Evolutionary conservation across 2,113 vertebrate genomes (phyloP), one percentile per base, ranked within the genome.

Genomic region (Myiozetetes cayanensis): DNA sequence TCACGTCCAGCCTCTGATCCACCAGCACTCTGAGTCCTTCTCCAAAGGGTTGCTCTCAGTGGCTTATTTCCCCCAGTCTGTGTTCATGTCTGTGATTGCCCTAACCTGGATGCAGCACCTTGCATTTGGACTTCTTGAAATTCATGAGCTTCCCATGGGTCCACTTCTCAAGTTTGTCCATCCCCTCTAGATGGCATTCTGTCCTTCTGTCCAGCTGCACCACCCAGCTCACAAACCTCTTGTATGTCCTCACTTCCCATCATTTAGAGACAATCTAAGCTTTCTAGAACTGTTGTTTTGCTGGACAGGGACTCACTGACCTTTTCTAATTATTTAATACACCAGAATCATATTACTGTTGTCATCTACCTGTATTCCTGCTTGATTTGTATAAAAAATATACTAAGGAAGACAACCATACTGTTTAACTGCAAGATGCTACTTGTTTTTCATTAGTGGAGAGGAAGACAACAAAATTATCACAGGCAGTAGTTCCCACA

Each of bases 391-490:
- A 79, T 55, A 78, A 81, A 89, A 94, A 74, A 33, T 21, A 19
- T 52, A 75, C 61, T 6, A 49, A 61, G 68, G 68, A 92, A 89
- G 66, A 93, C 62, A 84, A 81, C 43, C 0, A 2, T 23, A 72
- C 49, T 2, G 2, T 39, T 87, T 56, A 91, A 92, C 77, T 72
- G 61, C 61, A 94, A 30, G 49, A 49, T 20, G 58, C n/a, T 59
- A 63, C 76, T 85, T 87, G 67, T 23, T 87, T 93, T 77, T 75
- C 70, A 82, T 84, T 87, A 95, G 49, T 22, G 39, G 70, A 81
- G 76, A 95, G 39, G 35, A 89, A 92, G 84, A 89, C 73, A 93
- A 90, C 76, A 89, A 74, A 75, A 94, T 79, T 66, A 89, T 33
- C 56, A 44, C 19, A 52, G 76, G 39, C 19, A 37, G 50, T 72